Evolutionary conservation across 1,140 invertebrate species (phyloP).

Genomic region (Psix sp.): DNA sequence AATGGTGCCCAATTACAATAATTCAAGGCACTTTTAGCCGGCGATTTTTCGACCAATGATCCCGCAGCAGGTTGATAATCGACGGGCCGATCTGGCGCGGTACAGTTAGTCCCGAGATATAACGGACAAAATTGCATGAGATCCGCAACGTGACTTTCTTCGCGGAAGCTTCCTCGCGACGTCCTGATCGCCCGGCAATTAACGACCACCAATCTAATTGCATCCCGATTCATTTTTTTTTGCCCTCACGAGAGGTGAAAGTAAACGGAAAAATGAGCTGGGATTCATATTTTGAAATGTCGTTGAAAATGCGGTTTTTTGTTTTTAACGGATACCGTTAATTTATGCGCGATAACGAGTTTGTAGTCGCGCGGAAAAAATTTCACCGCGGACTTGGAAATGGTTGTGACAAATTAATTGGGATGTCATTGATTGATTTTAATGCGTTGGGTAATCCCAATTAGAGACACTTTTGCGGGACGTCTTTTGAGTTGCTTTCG

Average conservation of each 20-base stretch:
- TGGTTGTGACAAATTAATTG: background rate
- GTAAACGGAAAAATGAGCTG: slow-evolving; percentile 8
- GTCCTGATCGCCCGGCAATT: slow-evolving; percentile 35
- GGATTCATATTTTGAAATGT: background rate
- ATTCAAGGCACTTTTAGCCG: slow-evolving; percentile 11
- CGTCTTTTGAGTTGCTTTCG: too few relatives aligned
- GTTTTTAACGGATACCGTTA: background rate
- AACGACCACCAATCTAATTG: slow-evolving; percentile 27
- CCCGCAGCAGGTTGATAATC: slow-evolving; percentile 39
- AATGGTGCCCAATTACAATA: slow-evolving; percentile 17
- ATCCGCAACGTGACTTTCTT: slow-evolving; percentile 48
- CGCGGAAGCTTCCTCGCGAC: slow-evolving; percentile 39
- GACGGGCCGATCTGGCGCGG: slow-evolving; percentile 21
- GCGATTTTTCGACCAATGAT: slow-evolving; percentile 24
- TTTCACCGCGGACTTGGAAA: background rate
- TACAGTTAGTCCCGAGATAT: slow-evolving; percentile 39
- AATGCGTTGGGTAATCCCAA: too few relatives aligned
- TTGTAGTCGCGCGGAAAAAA: background rate
- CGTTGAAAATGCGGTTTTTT: background rate
- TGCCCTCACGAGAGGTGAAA: slow-evolving; percentile 15
- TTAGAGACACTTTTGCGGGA: too few relatives aligned
- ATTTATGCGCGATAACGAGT: slow-evolving; percentile 2
- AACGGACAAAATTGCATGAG: slow-evolving; percentile 37
- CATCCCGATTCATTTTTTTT: slow-evolving; percentile 34
- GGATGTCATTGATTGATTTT: background rate